Conservation (phyloP, 1,140 invertebrate genomes). For the Sipha flava region DNA sequence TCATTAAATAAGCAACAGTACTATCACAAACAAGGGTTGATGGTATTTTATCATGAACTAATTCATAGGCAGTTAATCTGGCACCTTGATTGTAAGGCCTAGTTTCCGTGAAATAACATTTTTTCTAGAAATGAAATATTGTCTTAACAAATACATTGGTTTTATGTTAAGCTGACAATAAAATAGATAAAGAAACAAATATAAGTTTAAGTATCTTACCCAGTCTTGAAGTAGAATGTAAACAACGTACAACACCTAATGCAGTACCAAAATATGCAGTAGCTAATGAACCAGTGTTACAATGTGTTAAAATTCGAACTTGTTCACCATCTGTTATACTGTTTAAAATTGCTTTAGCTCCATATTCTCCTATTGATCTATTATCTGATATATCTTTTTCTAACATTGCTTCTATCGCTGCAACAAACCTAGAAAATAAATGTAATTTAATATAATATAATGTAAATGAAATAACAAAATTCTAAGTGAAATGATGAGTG, state of each 20-base stretch:
- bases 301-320: constrained; percentile 82
- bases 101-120: constrained; percentile 93
- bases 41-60: constrained; percentile 88
- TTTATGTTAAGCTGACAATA: too few species aligned
- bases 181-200: too few species aligned
- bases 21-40: constrained; percentile 88
- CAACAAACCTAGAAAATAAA: constrained; percentile 56
- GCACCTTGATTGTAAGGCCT: constrained; percentile 96
- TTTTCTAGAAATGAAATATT: constrained; percentile 54
- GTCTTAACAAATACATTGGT: too few species aligned
- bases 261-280: constrained; percentile 97
- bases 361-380: constrained; percentile 70
- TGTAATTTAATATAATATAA: too few species aligned
- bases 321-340: constrained; percentile 44
- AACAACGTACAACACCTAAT: constrained; percentile 80
- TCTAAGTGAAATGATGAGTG: too few species aligned
- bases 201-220: too few species aligned
- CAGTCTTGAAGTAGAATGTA: constrained; percentile 63
- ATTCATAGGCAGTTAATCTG: constrained; percentile 89
- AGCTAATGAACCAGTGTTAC: constrained; percentile 94
- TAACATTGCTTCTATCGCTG: constrained; percentile 69
- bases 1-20: constrained; percentile 87
- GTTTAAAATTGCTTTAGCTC: constrained; percentile 61
- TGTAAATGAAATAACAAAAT: too few species aligned
- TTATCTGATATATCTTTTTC: constrained; percentile 79